Evolutionary conservation across 1,140 invertebrate genomes (phyloP), one percentile per base, ranked within the genome.

Genomic region (Trichonephila inaurata): DNA sequence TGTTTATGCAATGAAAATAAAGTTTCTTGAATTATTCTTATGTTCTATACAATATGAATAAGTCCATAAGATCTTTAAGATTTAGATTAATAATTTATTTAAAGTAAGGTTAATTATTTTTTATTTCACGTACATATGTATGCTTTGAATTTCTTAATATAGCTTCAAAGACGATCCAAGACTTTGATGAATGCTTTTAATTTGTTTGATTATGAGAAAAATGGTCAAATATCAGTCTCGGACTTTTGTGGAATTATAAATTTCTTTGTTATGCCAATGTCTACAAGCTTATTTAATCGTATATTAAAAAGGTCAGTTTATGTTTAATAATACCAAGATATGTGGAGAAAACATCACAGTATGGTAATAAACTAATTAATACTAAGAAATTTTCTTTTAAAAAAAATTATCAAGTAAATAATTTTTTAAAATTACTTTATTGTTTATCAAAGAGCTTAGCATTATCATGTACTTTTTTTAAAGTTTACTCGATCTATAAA

Each of bases 201-300:
- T 24, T 69, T 90, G 10, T 94, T 94, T 91, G 93, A 94, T 86
- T 72, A 64, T 90, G 89, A 94, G 24, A 90, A 94, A 44, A 94
- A 69, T 90, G 93, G 93, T 7, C 18, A 40, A 85, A 72, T 94
- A 72, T 60, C 77, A n/a, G n/a, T 94, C 3, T 69, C 88, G 16
- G 89, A 94, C 44, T 94, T 94, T 77, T 44, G 64, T 72, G 81
- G 81, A 69, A 58, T 62, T 61, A 72, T 94, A 40, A 94, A 94
- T 86, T 94, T 85, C 51, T 85, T 85, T 86, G 61, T 86, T 89
- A 72, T 94, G 82, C 33, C 93, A 14, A 66, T 94, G 88, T 90
- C 93, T 19, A n/a, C 88, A 33, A 61, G 21, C 10, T 86, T 94
- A 51, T 94, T 94, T 86, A 85, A 72, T 72, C 81, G 62, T 60